Evolutionary conservation across 2,797 vertebrate genomes (phyloP).

Genomic region (Pteronotus mesoamericanus): DNA sequence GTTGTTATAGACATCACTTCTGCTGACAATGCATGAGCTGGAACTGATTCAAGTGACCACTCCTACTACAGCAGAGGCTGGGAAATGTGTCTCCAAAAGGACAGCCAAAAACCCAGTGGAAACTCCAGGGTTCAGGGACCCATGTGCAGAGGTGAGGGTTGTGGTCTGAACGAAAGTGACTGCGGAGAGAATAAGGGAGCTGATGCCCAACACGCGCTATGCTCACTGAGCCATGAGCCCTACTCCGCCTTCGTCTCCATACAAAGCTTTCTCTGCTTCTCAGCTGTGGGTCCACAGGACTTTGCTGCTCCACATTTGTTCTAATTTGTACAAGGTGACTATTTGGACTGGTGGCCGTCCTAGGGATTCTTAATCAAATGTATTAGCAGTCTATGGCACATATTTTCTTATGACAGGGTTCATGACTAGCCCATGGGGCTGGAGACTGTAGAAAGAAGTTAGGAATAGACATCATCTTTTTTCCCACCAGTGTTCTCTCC

Average conservation of each 20-base stretch:
- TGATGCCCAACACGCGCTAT: neutral
- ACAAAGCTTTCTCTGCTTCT: neutral
- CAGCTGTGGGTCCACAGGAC: neutral
- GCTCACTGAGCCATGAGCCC: neutral
- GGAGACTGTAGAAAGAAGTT: neutral
- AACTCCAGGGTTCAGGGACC: neutral
- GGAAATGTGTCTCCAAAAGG: neutral
- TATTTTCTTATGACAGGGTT: neutral
- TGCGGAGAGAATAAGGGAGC: neutral
- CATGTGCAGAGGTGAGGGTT: neutral
- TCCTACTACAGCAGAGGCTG: neutral
- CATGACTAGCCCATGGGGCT: neutral
- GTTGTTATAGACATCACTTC: neutral
- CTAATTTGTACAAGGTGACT: neutral
- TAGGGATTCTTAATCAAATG: neutral
- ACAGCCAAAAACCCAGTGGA: neutral
- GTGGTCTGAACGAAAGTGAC: neutral
- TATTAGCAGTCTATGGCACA: neutral
- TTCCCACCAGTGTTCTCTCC: neutral
- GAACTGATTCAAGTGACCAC: neutral
- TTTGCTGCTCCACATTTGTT: neutral
- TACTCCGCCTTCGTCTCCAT: neutral
- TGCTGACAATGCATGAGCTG: neutral
- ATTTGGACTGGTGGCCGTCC: neutral
- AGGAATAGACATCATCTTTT: neutral